Percentiles rank a stretch among this genome's conserved stretches.
These are phyloP conservation scores for Sisyra nigra DNA, from an alignment of 2,888 invertebrate species.

Conservation along the genomic window DNA sequence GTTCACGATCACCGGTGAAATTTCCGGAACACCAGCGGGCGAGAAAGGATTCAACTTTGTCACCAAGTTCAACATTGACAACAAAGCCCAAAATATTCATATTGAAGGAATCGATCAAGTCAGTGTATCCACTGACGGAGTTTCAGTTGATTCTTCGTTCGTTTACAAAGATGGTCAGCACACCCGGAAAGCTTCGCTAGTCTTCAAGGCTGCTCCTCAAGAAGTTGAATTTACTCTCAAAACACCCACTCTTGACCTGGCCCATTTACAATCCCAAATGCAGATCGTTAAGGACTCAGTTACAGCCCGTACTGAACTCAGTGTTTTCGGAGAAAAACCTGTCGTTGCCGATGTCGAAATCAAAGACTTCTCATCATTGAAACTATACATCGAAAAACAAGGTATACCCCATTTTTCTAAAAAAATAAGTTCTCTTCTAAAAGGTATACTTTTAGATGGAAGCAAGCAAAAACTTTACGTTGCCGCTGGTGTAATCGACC, in stretches of 20 bases:
- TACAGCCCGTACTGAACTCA: constrained; percentile 32
- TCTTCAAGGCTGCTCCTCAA: constrained; percentile 15
- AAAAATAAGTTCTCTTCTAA: constrained; percentile 12
- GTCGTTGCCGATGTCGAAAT: constrained; percentile 30
- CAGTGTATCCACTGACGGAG: constrained; percentile 16
- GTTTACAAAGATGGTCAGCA: constrained; percentile 25
- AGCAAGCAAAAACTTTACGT: constrained; percentile 33
- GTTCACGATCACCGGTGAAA: constrained; percentile 26
- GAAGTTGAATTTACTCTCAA: constrained; percentile 18
- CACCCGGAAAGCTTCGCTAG: constrained; percentile 19
- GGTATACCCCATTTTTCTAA: constrained; percentile 5
- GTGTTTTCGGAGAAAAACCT: constrained; percentile 34
- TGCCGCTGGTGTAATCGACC: constrained; percentile 38
- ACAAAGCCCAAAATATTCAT: constrained; percentile 26
- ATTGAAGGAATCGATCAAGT: not conserved
- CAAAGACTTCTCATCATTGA: constrained; percentile 39
- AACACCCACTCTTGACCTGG: constrained; percentile 32
- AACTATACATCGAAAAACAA: constrained; percentile 18
- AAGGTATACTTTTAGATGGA: constrained; percentile 22
- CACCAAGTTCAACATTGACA: constrained; percentile 25
- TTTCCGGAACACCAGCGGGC: constrained; percentile 12
- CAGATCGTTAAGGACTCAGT: constrained; percentile 32
- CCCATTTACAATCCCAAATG: constrained; percentile 33
- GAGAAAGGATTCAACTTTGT: constrained; percentile 28
- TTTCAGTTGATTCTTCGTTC: constrained; percentile 21